These are phyloP conservation scores for Chunga burmeisteri DNA, from an alignment of 2,113 vertebrate genomes.

Conservation along the genomic window DNA sequence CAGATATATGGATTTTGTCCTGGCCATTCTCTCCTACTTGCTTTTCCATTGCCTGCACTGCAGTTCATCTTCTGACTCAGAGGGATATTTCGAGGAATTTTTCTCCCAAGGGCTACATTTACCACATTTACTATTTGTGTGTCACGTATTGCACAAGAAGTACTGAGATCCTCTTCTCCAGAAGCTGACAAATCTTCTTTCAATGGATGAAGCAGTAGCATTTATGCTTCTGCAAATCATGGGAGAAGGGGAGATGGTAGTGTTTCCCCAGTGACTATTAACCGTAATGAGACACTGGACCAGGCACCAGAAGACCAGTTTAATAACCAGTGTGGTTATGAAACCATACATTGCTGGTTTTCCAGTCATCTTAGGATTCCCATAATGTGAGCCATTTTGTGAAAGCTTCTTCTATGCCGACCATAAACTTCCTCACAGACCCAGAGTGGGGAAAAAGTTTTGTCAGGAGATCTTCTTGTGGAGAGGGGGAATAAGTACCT, in stretches of 20 bases:
- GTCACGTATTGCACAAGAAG: background rate
- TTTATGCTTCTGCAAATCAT: background rate
- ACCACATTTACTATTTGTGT: background rate
- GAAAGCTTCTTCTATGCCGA: background rate
- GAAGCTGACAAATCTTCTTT: slow-evolving; percentile 10
- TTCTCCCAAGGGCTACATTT: background rate
- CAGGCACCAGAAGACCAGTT: background rate
- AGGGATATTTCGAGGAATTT: background rate
- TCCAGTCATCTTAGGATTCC: background rate
- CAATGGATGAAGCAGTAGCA: background rate
- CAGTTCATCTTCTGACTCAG: background rate
- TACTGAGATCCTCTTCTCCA: background rate
- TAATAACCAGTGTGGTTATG: background rate
- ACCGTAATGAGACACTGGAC: background rate
- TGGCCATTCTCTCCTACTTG: background rate
- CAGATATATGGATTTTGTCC: background rate
- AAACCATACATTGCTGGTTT: background rate
- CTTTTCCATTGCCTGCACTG: background rate
- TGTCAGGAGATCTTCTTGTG: background rate
- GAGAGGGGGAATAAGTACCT: background rate
- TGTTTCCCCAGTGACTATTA: background rate
- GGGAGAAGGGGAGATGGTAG: background rate
- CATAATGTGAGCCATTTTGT: background rate
- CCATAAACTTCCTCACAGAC: background rate
- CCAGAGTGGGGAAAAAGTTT: background rate